A percentile compares a stretch with the other conserved stretches of the same genome.
Evolutionary conservation across 2,888 invertebrate species (phyloP).

Genomic region (Uloborus plumipes): DNA sequence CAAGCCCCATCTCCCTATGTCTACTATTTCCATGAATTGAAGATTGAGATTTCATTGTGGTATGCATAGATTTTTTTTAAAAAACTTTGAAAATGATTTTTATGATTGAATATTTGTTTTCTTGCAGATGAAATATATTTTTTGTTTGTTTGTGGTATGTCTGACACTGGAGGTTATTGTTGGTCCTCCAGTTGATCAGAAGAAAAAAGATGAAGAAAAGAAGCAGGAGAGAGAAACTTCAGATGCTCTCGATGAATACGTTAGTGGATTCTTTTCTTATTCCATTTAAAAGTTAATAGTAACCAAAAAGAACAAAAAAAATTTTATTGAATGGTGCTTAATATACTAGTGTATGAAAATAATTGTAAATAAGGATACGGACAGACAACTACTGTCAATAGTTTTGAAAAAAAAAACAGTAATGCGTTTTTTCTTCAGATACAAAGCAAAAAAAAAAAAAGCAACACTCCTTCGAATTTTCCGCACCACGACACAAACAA

Average conservation of each 20-base stretch:
- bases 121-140: conserved; percentile 32
- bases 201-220: conserved; percentile 49
- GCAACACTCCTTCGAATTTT: no score
- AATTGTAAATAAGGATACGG: no score
- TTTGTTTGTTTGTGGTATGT: conserved; percentile 13
- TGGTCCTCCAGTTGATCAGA: conserved; percentile 61
- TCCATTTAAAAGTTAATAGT: background rate
- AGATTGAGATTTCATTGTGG: no score
- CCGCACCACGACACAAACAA: no score
- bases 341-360: no score
- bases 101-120: conserved; percentile 1
- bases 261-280: conserved; percentile 4
- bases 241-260: conserved; percentile 57
- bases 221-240: conserved; percentile 28
- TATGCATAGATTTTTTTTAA: no score
- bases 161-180: conserved; percentile 34
- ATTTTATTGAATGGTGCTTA: background rate
- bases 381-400: no score
- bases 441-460: no score
- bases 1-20: no score
- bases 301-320: background rate
- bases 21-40: no score
- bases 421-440: no score
- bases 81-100: background rate
- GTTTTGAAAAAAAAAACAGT: no score